A percentile compares a stretch with the other conserved stretches of the same genome.
These are phyloP conservation scores for Hucho hucho DNA, from an alignment of 2,113 vertebrate species.

Conservation along the genomic window DNA sequence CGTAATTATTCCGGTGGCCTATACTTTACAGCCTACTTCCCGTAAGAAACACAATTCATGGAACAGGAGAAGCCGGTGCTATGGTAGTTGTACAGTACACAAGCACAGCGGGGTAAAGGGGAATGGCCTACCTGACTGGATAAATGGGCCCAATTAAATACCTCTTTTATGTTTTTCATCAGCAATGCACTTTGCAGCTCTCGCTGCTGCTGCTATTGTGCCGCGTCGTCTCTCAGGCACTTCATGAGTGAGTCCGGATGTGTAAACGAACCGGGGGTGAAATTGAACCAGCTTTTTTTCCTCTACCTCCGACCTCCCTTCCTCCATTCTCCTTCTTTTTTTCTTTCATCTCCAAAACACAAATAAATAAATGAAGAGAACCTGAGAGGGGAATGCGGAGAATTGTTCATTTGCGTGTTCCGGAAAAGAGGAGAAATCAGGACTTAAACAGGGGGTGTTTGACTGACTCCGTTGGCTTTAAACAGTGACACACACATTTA, in stretches of 20 bases:
- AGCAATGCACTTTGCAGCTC: slow-evolving; percentile 49
- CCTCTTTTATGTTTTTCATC: slow-evolving; percentile 63
- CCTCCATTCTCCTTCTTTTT: slow-evolving; percentile 53
- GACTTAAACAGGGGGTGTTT: slow-evolving; percentile 49
- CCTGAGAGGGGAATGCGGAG: slow-evolving; percentile 61
- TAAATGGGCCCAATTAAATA: slow-evolving; percentile 63
- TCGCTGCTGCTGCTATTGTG: slow-evolving; percentile 46
- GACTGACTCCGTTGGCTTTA: slow-evolving; percentile 52
- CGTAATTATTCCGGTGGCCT: slow-evolving; percentile 68
- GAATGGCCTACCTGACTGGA: slow-evolving; percentile 29
- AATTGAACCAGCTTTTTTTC: slow-evolving; percentile 56
- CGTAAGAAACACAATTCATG: slow-evolving; percentile 66
- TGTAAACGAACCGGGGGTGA: slow-evolving; percentile 53
- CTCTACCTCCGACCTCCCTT: slow-evolving; percentile 10
- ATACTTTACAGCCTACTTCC: slow-evolving; percentile 39
- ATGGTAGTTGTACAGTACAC: slow-evolving; percentile 12
- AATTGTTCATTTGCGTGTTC: slow-evolving; percentile 63
- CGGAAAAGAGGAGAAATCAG: slow-evolving; percentile 61
- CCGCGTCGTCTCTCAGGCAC: slow-evolving; percentile 28
- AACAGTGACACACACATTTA: slow-evolving; percentile 37
- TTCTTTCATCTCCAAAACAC: slow-evolving; percentile 35
- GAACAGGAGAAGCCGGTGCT: slow-evolving; percentile 62
- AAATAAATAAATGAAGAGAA: slow-evolving; percentile 67
- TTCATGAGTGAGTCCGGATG: slow-evolving; percentile 51
- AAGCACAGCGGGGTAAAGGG: slow-evolving; percentile 30